Percentiles rank a stretch among this genome's conserved stretches.
Conservation (phyloP, 30 jellyfish, hydroid and myxozoan genomes). For the Hydractinia symbiolongicarpus region DNA sequence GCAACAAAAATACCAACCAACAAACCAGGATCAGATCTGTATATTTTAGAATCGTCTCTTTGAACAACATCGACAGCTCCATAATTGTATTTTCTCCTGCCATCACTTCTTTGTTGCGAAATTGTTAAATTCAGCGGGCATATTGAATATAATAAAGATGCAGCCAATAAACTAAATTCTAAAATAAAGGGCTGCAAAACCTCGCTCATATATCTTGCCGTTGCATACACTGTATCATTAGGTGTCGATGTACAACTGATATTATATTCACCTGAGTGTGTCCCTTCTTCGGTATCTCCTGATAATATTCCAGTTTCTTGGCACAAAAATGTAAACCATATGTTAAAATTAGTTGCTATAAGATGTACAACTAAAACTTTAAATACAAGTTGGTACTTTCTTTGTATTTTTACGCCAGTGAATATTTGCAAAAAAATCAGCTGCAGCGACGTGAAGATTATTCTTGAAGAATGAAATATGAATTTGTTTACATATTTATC, state of each 20-base stretch:
- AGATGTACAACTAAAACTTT: slow-evolving; percentile 18
- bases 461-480: neutral
- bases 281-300: neutral
- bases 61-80: slow-evolving; percentile 15
- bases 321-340: slow-evolving; percentile 31
- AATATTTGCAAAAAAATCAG: slow-evolving; percentile 17
- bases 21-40: slow-evolving; percentile 34
- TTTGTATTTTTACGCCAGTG: slow-evolving; percentile 7
- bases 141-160: slow-evolving; percentile 15
- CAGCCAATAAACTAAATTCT: slow-evolving; percentile 10
- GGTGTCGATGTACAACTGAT: slow-evolving; percentile 4
- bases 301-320: slow-evolving; percentile 23
- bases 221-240: slow-evolving; percentile 18
- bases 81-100: slow-evolving; percentile 17
- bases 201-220: neutral
- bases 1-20: slow-evolving; percentile 24
- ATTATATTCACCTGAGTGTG: slow-evolving; percentile 16
- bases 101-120: neutral
- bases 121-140: slow-evolving; percentile 5
- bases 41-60: slow-evolving; percentile 25
- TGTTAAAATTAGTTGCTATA: slow-evolving; percentile 16
- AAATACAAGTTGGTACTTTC: slow-evolving; percentile 5
- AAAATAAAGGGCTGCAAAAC: slow-evolving; percentile 29
- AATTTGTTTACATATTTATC: neutral
- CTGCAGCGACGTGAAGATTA: slow-evolving; percentile 5